Evolutionary conservation across 2,888 invertebrate species (phyloP).

Genomic region (Plagodis pulveraria): DNA sequence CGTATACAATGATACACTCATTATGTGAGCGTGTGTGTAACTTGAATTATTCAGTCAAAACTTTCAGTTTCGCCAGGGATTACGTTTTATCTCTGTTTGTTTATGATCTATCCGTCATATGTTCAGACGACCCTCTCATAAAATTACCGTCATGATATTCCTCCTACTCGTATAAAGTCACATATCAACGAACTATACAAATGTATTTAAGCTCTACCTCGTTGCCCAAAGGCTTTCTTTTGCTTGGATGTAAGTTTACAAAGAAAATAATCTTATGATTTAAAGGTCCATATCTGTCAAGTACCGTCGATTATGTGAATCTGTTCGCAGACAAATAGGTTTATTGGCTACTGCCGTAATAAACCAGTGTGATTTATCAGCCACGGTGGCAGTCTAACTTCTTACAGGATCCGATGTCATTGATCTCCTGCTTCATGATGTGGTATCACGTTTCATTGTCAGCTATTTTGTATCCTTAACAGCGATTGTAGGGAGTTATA

Average conservation of each 20-base stretch:
- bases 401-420: conserved; percentile 52
- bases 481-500: background rate
- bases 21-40: background rate
- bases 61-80: background rate
- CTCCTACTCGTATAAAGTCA: conserved; percentile 52
- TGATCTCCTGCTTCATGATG: conserved; percentile 37
- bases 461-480: conserved; percentile 2
- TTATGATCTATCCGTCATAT: conserved; percentile 55
- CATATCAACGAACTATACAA: conserved; percentile 28
- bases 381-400: conserved; percentile 51
- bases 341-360: conserved; percentile 76
- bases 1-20: too few relatives aligned
- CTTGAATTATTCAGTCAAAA: background rate
- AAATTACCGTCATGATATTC: conserved; percentile 60
- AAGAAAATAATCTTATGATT: conserved; percentile 74
- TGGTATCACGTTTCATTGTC: conserved; percentile 43
- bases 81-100: conserved; percentile 50
- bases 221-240: conserved; percentile 40
- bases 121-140: conserved; percentile 59
- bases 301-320: conserved; percentile 73
- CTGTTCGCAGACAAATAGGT: conserved; percentile 77
- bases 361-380: conserved; percentile 72
- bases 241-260: conserved; percentile 40
- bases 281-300: conserved; percentile 74
- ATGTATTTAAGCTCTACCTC: conserved; percentile 36